phyloP scores from a whole-genome alignment of 2,888 invertebrate species.

The Monoplex corrugatus region DNA sequence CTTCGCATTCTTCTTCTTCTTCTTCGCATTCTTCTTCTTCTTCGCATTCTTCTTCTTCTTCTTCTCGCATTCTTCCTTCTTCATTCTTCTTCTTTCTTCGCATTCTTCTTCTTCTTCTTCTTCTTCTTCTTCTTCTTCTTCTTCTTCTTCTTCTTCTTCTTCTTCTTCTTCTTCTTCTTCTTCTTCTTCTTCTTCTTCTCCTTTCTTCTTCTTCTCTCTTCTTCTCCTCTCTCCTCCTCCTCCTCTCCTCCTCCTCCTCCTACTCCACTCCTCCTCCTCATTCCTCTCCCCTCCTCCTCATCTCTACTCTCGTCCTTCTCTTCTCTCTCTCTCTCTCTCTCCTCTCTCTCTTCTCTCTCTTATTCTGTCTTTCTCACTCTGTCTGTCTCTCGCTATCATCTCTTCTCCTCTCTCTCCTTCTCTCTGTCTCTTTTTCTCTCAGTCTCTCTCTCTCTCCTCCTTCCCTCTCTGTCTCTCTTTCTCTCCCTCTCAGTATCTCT shows the following conservation, averaged over 20 bases:
- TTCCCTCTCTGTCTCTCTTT: too few relatives aligned
- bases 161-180: neutral
- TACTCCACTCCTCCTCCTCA: neutral
- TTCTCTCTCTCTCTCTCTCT: neutral
- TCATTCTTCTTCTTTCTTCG: too few relatives aligned
- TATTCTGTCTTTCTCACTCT: neutral
- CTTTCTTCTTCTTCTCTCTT: neutral
- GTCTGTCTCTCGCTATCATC: neutral
- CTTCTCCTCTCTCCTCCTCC: neutral
- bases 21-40: neutral
- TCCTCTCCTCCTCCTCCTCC: neutral
- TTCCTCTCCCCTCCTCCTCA: neutral
- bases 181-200: neutral
- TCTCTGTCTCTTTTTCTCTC: too few relatives aligned
- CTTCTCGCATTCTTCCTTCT: too few relatives aligned
- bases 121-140: neutral
- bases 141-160: neutral
- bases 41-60: neutral
- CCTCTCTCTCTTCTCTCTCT: neutral
- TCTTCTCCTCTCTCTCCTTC: too few relatives aligned
- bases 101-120: too few relatives aligned
- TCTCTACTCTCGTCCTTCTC: neutral
- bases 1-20: neutral
- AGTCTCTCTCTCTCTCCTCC: too few relatives aligned
- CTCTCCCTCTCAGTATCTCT: too few relatives aligned